Conservation (phyloP, 2,797 vertebrate genomes). For the Caiman crocodilus region DNA sequence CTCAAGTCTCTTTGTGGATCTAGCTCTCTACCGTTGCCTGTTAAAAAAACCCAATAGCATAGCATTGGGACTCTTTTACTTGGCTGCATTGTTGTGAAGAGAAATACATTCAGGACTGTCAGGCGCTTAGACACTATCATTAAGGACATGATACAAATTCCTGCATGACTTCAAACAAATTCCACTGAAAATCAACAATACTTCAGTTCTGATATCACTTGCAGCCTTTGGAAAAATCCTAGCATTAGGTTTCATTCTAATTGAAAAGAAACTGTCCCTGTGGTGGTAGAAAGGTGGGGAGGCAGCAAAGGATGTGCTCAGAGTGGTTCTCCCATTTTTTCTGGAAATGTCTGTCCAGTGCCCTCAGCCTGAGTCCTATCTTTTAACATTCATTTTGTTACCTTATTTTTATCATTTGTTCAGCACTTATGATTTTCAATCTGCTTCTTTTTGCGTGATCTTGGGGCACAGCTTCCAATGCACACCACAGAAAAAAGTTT, state of each 20-base stretch:
- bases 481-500: rapidly evolving
- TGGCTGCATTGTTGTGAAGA: background rate
- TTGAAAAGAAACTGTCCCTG: background rate
- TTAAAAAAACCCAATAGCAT: background rate
- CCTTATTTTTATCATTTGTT: background rate
- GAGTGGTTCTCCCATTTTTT: rapidly evolving
- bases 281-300: background rate
- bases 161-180: rapidly evolving
- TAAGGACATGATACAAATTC: rapidly evolving
- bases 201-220: background rate
- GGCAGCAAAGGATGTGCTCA: background rate
- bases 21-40: background rate
- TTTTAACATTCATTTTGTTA: background rate
- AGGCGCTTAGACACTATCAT: background rate
- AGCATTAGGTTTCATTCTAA: background rate
- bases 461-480: rapidly evolving
- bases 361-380: rapidly evolving
- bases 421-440: background rate
- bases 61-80: background rate
- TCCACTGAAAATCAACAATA: background rate
- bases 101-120: background rate
- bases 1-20: background rate
- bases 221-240: background rate
- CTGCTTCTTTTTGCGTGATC: background rate
- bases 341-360: background rate